These are phyloP conservation scores for Blastomussa wellsi DNA, from an alignment of 92 coral and sea anemone species.

Conservation along the genomic window DNA sequence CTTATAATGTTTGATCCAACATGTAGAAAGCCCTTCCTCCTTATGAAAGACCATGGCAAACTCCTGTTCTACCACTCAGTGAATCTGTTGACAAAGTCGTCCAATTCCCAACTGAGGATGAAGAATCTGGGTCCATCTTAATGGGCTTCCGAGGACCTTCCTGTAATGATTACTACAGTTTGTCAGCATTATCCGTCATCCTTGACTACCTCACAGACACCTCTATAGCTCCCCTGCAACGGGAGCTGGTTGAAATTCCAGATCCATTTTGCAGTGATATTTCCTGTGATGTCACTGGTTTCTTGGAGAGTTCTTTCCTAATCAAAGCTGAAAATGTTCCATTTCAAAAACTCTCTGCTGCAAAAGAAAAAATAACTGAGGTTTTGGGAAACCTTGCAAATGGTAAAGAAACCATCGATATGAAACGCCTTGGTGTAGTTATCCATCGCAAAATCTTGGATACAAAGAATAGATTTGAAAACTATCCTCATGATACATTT, in stretches of 20 bases:
- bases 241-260: constrained; percentile 82
- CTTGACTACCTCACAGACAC: constrained; percentile 93
- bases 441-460: constrained; percentile 86
- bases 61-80: constrained; percentile 69
- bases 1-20: neutral
- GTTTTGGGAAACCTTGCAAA: constrained; percentile 69
- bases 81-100: constrained; percentile 52
- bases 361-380: constrained; percentile 76
- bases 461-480: constrained; percentile 83
- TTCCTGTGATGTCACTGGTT: constrained; percentile 69
- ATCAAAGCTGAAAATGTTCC: constrained; percentile 86
- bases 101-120: constrained; percentile 94
- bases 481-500: constrained; percentile 84
- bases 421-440: constrained; percentile 86
- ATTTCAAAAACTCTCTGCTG: constrained; percentile 70
- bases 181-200: constrained; percentile 71
- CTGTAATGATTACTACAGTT: constrained; percentile 65
- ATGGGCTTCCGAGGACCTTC: constrained; percentile 91
- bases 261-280: constrained; percentile 94
- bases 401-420: constrained; percentile 74
- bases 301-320: constrained; percentile 72
- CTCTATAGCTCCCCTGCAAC: constrained; percentile 92
- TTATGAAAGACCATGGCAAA: constrained; percentile 92
- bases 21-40: constrained; percentile 73
- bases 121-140: constrained; percentile 80